Percentiles rank a stretch among this genome's conserved stretches.
These are phyloP conservation scores for Coecobrya sp. DNA, from an alignment of 2,888 invertebrate genomes.

Conservation along the genomic window DNA sequence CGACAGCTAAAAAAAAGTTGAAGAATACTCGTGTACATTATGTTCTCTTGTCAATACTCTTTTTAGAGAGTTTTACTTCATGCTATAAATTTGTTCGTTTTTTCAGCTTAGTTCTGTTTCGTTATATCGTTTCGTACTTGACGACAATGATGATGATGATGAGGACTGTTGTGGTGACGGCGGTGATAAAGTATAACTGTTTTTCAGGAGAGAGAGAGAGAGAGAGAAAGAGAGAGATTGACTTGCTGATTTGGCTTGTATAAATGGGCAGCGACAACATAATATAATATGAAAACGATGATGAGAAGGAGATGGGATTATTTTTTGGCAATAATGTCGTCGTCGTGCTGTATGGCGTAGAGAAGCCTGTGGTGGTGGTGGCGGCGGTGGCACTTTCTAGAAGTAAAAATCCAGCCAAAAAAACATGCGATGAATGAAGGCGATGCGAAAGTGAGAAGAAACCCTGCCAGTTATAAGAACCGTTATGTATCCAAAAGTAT, in stretches of 20 bases:
- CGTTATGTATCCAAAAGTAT: background rate
- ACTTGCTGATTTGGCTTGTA: conserved; percentile 28
- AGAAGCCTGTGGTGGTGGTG: background rate
- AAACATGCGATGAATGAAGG: background rate
- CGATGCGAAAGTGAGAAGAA: conserved; percentile 12
- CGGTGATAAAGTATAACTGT: background rate
- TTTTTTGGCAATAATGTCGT: conserved; percentile 26
- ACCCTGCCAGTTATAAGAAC: conserved; percentile 1
- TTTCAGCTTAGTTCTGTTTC: background rate
- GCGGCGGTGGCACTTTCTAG: background rate
- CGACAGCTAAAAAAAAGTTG: conserved; percentile 30
- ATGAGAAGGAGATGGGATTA: conserved; percentile 9
- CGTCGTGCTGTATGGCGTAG: background rate
- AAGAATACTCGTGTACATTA: background rate
- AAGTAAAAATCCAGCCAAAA: background rate
- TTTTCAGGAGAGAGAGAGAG: too few relatives aligned
- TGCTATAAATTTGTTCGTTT: background rate
- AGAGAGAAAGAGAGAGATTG: conserved; percentile 23
- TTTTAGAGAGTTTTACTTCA: background rate
- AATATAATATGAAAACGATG: conserved; percentile 21
- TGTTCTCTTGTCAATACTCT: background rate
- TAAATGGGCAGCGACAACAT: background rate
- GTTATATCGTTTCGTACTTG: background rate
- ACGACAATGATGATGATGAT: background rate
- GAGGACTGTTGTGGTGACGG: background rate